Percentiles rank a stretch among this genome's conserved stretches.
Conservation (phyloP, 1,140 invertebrate species). For the Leptestheria dahalacensis region DNA sequence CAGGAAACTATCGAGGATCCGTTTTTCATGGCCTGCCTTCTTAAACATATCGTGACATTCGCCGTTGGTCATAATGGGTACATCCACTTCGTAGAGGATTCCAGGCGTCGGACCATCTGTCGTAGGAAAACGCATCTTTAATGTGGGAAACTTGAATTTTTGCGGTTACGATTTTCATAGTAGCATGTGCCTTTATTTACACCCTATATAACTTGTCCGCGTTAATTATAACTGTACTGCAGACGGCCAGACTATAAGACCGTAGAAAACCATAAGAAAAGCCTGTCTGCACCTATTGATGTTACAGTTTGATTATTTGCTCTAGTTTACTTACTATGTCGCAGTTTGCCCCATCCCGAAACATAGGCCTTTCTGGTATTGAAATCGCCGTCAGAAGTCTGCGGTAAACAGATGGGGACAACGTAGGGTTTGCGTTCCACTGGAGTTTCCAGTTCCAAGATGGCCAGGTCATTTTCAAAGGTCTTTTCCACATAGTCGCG, state of each 20-base stretch:
- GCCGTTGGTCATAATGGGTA: conserved; percentile 79
- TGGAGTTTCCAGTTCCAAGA: conserved; percentile 65
- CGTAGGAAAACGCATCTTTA: conserved; percentile 4
- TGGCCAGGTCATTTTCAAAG: conserved; percentile 76
- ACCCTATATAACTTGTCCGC: no score
- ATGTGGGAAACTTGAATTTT: no score
- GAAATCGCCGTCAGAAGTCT: conserved; percentile 51
- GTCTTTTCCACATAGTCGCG: conserved; percentile 73
- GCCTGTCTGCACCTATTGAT: no score
- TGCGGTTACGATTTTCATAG: no score
- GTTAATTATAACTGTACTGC: no score
- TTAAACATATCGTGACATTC: conserved; percentile 89
- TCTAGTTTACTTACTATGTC: no score
- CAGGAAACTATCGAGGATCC: conserved; percentile 71
- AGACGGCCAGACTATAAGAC: no score
- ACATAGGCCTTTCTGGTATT: conserved; percentile 68
- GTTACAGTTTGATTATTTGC: no score
- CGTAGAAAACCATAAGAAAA: no score
- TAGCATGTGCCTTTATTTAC: no score
- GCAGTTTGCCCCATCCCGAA: conserved; percentile 54
- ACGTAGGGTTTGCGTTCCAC: conserved; percentile 72
- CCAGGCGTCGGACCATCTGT: conserved; percentile 71
- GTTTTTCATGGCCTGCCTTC: conserved; percentile 70
- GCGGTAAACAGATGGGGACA: conserved; percentile 80
- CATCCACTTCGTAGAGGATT: conserved; percentile 78